Conservation (phyloP, 2,113 vertebrate species). For the Pachycephala philippinensis region DNA sequence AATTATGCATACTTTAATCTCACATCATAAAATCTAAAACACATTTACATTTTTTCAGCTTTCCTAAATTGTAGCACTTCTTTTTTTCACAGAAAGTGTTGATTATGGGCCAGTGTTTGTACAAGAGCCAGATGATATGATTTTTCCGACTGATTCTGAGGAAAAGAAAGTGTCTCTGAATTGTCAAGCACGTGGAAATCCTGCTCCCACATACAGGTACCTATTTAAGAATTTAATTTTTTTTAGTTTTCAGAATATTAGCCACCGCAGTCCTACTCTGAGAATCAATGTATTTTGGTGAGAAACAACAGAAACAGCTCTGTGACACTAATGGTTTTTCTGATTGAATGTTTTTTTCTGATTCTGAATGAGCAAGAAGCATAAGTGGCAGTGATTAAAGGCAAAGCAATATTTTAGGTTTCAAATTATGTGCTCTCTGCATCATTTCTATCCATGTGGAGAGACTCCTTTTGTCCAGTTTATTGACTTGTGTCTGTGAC, state of each 20-base stretch:
- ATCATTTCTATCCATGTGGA: neutral
- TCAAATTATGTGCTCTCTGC: neutral
- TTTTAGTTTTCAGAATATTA: neutral
- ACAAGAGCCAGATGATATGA: constrained; percentile 87
- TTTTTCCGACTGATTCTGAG: constrained; percentile 88
- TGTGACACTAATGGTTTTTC: neutral
- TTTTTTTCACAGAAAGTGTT: constrained; percentile 76
- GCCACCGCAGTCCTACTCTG: neutral
- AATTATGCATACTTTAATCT: neutral
- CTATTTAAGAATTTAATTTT: neutral
- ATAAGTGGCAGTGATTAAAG: neutral
- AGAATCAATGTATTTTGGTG: neutral
- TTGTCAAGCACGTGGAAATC: constrained; percentile 88
- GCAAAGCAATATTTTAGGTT: neutral
- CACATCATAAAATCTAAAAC: neutral
- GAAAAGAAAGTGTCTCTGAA: constrained; percentile 90
- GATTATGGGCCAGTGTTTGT: constrained; percentile 91
- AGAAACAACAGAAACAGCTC: neutral
- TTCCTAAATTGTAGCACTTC: neutral
- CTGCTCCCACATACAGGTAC: constrained; percentile 88
- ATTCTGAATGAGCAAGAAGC: neutral
- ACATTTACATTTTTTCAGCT: neutral
- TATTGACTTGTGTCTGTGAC: neutral
- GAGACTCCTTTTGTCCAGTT: neutral
- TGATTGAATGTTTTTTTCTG: neutral